Evolutionary conservation across 2,113 vertebrate species (phyloP), one percentile per base, ranked within the genome.

Genomic region (Delphinapterus leucas): DNA sequence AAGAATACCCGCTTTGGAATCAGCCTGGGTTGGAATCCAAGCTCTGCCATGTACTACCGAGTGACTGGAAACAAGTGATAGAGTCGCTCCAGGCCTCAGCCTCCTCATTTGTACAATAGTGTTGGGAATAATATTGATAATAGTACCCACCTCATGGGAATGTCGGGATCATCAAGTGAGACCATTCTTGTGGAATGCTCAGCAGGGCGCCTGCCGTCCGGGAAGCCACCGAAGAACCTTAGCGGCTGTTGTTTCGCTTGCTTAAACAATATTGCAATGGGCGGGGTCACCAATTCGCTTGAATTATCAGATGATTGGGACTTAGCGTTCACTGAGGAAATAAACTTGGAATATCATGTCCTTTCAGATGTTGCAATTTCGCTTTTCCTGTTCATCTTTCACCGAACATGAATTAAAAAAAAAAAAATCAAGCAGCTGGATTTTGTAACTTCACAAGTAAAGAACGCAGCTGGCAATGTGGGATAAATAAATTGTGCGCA

Each of bases 401-500:
- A 81, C 79, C 83, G 79, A 77, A 83, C 63, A 25, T 4, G 68
- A 96, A 77, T 81, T 88, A 3, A 63, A 67, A 38, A 38, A 92
- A 96, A 96, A 92, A 97, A 98, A 97, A 96, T 96, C 93, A 96
- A 97, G 88, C 97, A 96, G 94, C 97, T 95, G 98, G 98, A 82
- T 97, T 80, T 87, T 92, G 26, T 93, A 96, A 85, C 86, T 77
- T 80, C 84, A 87, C 95, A 38, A 93, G 41, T 53, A 87, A 82
- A 84, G 93, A 82, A 17, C 87, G 17, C 97, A 97, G 94, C 93
- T 98, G 97, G 97, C 88, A 28, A 70, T 97, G 86, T 93, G 97
- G 96, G 98, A 98, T 97, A 98, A 98, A 92, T 97, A 94, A 82
- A 67, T 84, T 79, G 83, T 91, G 93, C 74, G 65, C 97, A 97